Conservation (phyloP, 2,888 invertebrate species). For the Petrolisthes cinctipes region DNA sequence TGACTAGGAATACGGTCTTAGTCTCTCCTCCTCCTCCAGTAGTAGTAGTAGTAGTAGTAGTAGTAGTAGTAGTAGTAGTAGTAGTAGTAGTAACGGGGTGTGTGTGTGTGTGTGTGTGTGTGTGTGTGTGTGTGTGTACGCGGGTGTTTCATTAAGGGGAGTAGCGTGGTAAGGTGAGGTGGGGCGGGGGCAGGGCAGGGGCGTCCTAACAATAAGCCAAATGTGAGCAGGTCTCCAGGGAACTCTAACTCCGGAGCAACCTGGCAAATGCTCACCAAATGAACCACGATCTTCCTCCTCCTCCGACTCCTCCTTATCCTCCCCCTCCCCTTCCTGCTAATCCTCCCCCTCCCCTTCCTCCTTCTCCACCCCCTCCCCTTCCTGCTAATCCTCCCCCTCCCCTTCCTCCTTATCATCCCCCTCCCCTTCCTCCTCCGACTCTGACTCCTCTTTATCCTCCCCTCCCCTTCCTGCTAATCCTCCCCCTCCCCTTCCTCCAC, state of each 20-base stretch:
- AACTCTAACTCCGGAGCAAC: slow-evolving; percentile 60
- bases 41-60: too few species aligned
- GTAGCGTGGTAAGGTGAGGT: slow-evolving; percentile 56
- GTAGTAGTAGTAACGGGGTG: slow-evolving; percentile 5
- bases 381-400: neutral
- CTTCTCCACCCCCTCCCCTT: neutral
- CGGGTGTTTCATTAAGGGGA: slow-evolving; percentile 61
- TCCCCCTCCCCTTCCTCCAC: neutral
- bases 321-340: slow-evolving; percentile 22
- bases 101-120: slow-evolving; percentile 34
- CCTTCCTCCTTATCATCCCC: neutral
- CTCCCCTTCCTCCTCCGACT: slow-evolving; percentile 8
- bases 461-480: too few species aligned
- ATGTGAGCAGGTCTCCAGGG: slow-evolving; percentile 61
- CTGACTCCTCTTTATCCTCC: neutral
- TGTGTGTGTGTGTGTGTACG: slow-evolving; percentile 50
- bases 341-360: slow-evolving; percentile 10
- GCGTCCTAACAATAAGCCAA: slow-evolving; percentile 61
- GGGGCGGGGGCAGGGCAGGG: too few species aligned
- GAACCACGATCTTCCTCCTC: slow-evolving; percentile 60
- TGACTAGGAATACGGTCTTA: too few species aligned
- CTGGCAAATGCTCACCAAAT: slow-evolving; percentile 62
- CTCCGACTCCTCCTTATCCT: slow-evolving; percentile 37
- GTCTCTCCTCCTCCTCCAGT: too few species aligned
- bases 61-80: neutral